Base-by-base conservation (phyloP, 2,888 invertebrate genomes). In the Apodemia duryi region DNA sequence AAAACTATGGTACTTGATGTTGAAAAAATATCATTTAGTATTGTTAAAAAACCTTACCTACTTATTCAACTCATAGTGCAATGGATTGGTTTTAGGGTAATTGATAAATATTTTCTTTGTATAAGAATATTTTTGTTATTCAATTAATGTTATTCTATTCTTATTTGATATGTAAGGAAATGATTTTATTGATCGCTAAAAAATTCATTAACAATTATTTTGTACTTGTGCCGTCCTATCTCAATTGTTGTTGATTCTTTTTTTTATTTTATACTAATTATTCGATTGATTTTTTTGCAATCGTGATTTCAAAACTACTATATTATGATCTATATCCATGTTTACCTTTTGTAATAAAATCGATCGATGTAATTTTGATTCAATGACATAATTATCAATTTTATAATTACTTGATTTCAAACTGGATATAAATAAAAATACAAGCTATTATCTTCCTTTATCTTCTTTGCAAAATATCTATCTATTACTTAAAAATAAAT, bases 291-390 rank as follows among this genome's bases (percentile, higher is more conserved):
- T 82, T 69, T 85, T 80, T 84, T 80, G 72, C 77, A 85, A 84
- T 75, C 79, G 81, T 71, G 81, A 76, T 72, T 66, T 64, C 74
- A 68, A 65, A 67, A 10, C 43, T 67, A 64, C 63, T 60, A n/a
- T 61, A 63, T 63, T 61, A 38, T 29, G 61, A 66, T 68, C 63
- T 62, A 61, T 68, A 71, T 77, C 77, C 76, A 68, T 79, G 77
- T 75, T 43, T 43, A 81, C 84, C 83, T 82, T 82, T 85, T 84
- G 78, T 74, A 70, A 82, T 79, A 80, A 70, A 70, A 77, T 80
- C 77, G 74, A 70, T 70, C 54, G 64, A 77, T 83, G 77, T 82
- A 77, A 81, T 71, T 73, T 60, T 65, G 35, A 68, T 66, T 61
- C 32, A 65, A 32, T 63, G 57, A 38, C 52, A 28, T 63, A 1